Evolutionary conservation across 2,888 invertebrate genomes (phyloP).

Genomic region (Metopia argyrocephala): DNA sequence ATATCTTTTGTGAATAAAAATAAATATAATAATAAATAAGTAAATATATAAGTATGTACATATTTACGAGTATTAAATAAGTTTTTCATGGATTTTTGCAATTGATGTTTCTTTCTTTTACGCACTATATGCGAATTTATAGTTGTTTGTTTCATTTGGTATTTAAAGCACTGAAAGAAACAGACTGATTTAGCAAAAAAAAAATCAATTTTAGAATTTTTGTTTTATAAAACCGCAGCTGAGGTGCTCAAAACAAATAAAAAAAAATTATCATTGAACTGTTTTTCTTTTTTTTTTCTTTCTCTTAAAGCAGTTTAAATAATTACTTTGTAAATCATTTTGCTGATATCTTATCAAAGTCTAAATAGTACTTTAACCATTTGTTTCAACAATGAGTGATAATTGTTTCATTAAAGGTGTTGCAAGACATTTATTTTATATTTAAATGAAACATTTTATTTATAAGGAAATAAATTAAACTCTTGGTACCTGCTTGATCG

Average conservation of each 20-base stretch:
- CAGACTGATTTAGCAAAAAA: background rate
- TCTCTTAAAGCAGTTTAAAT: too few relatives aligned
- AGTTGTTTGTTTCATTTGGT: slow-evolving; percentile 5
- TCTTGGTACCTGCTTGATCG: too few relatives aligned
- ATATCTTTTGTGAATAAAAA: slow-evolving; percentile 19
- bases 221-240: too few relatives aligned
- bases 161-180: background rate
- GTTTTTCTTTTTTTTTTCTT: too few relatives aligned
- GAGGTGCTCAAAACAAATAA: too few relatives aligned
- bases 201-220: too few relatives aligned
- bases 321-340: too few relatives aligned
- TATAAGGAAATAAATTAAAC: too few relatives aligned
- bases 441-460: too few relatives aligned
- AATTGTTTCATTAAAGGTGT: slow-evolving; percentile 29
- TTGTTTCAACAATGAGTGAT: slow-evolving; percentile 5
- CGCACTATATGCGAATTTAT: slow-evolving; percentile 34
- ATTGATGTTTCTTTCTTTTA: slow-evolving; percentile 43
- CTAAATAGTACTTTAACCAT: slow-evolving; percentile 15
- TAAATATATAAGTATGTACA: background rate
- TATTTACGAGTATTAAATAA: too few relatives aligned
- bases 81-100: slow-evolving; percentile 44
- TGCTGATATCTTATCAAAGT: slow-evolving; percentile 41
- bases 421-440: background rate
- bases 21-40: background rate
- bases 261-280: too few relatives aligned